Evolutionary conservation across 2,888 invertebrate genomes (phyloP).

Genomic region (Nephrotoma appendiculata): DNA sequence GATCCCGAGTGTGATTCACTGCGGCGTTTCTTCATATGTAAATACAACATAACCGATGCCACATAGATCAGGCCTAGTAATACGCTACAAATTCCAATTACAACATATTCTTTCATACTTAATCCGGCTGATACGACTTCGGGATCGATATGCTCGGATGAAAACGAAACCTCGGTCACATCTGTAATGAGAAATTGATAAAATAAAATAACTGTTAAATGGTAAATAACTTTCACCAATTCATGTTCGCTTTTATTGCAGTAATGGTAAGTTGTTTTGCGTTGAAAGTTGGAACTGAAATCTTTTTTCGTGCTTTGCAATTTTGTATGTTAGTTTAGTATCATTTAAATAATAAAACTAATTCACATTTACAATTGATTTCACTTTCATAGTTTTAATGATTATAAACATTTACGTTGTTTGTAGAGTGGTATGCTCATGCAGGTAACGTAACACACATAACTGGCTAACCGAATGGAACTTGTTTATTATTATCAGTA

Average conservation of each 20-base stretch:
- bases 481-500: too few relatives aligned
- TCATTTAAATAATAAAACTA: neutral
- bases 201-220: neutral
- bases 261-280: neutral
- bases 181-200: slow-evolving; percentile 35
- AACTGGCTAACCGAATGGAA: neutral
- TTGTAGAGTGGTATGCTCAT: neutral
- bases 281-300: neutral
- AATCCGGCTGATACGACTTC: slow-evolving; percentile 44
- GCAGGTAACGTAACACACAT: neutral
- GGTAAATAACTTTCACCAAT: neutral
- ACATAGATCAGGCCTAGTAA: slow-evolving; percentile 78
- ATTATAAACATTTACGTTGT: neutral
- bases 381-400: neutral
- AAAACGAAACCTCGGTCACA: slow-evolving; percentile 67
- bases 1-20: slow-evolving; percentile 24
- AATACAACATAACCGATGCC: slow-evolving; percentile 67
- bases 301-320: neutral
- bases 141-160: slow-evolving; percentile 45
- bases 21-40: slow-evolving; percentile 58
- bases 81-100: slow-evolving; percentile 69
- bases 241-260: neutral
- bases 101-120: slow-evolving; percentile 62
- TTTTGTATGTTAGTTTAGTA: neutral
- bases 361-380: neutral